Conservation (phyloP, 2,797 vertebrate genomes). For the Aeoliscus strigatus region DNA sequence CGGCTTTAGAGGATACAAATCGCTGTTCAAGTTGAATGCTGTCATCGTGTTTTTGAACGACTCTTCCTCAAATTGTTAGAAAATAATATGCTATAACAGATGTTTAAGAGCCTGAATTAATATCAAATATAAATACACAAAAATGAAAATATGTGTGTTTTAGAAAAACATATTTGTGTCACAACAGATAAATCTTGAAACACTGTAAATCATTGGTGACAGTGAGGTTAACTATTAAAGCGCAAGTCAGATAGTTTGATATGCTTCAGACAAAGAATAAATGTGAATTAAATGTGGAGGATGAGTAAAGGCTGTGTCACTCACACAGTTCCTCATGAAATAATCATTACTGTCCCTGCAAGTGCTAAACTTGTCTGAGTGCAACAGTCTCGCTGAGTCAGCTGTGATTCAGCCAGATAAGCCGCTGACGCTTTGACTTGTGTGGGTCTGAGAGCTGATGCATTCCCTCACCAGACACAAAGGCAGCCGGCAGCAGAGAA, state of each 20-base stretch:
- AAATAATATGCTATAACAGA: too few relatives aligned
- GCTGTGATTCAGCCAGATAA: slow-evolving; percentile 32
- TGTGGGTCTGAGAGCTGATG: slow-evolving; percentile 11
- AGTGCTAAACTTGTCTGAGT: slow-evolving; percentile 9
- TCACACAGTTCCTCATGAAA: slow-evolving; percentile 20
- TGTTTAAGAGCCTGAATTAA: too few relatives aligned
- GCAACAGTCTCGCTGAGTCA: slow-evolving; percentile 34
- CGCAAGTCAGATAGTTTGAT: too few relatives aligned
- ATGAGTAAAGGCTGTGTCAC: slow-evolving; percentile 9
- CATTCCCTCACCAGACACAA: background rate
- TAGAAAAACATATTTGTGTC: slow-evolving; percentile 11
- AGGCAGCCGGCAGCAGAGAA: background rate
- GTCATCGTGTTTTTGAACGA: too few relatives aligned
- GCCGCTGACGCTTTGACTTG: slow-evolving; percentile 25
- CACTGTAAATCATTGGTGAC: background rate
- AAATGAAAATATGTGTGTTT: background rate
- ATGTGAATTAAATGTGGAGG: too few relatives aligned
- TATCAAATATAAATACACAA: background rate
- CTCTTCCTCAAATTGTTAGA: too few relatives aligned
- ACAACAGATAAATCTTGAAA: slow-evolving; percentile 26
- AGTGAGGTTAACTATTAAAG: too few relatives aligned
- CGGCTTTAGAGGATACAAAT: too few relatives aligned
- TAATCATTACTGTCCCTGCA: slow-evolving; percentile 16
- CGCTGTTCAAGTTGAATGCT: too few relatives aligned
- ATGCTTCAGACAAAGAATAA: too few relatives aligned